Evolutionary conservation across 2,888 invertebrate genomes (phyloP).

Genomic region (Cordilura impudica): DNA sequence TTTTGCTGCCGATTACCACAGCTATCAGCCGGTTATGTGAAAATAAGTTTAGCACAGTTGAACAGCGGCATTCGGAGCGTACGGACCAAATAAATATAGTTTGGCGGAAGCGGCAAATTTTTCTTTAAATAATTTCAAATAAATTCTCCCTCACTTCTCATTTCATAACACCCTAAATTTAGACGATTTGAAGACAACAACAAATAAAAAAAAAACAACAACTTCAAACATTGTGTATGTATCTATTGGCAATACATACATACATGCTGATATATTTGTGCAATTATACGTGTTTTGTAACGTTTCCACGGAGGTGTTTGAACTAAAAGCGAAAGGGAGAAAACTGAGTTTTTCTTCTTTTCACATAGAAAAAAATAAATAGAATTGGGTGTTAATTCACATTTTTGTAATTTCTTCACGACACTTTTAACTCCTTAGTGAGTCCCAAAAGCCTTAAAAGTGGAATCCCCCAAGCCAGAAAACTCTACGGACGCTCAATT

Average conservation of each 20-base stretch:
- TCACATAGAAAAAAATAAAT: conserved; percentile 29
- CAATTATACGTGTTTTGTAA: conserved; percentile 52
- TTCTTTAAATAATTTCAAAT: conserved; percentile 62
- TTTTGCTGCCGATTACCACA: conserved; percentile 14
- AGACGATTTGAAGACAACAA: conserved; percentile 54
- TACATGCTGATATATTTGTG: conserved; percentile 51
- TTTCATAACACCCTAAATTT: conserved; percentile 62
- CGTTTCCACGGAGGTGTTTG: conserved; percentile 50
- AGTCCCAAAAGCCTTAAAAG: conserved; percentile 58
- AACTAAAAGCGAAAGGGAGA: conserved; percentile 39
- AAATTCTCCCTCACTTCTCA: conserved; percentile 63
- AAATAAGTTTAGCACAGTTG: conserved; percentile 68
- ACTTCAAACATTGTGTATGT: conserved; percentile 61
- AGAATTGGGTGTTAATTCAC: conserved; percentile 60
- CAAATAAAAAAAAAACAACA: conserved; percentile 19
- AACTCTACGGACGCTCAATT: conserved; percentile 58
- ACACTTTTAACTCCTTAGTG: conserved; percentile 57
- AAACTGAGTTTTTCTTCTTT: conserved; percentile 44
- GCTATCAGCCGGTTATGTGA: conserved; percentile 51
- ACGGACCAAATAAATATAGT: conserved; percentile 67
- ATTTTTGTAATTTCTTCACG: conserved; percentile 59
- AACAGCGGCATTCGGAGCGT: conserved; percentile 73
- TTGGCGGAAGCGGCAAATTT: conserved; percentile 66
- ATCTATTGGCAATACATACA: conserved; percentile 52
- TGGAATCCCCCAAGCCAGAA: conserved; percentile 63